Evolutionary conservation across 2,113 vertebrate species (phyloP), one percentile per base, ranked within the genome.

Genomic region (Choloepus hoffmanni): DNA sequence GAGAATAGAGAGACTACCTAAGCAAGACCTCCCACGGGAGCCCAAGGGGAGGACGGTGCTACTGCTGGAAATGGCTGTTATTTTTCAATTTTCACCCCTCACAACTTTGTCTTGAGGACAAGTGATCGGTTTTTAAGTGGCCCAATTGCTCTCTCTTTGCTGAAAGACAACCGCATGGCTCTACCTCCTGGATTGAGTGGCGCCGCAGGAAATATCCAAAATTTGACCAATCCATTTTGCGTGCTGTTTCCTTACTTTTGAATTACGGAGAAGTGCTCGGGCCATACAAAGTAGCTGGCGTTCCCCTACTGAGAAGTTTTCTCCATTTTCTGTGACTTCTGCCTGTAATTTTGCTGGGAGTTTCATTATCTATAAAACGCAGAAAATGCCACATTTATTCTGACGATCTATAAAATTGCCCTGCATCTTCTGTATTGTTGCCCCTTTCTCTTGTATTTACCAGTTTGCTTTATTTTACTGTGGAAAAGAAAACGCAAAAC

Each of bases 251-350:
- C 97, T 98, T 96, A 99, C 98, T 98, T 99, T 98, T 77, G 99
- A 99, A 97, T 99, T 98, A 70, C 97, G 98, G 68, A 99, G 99
- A 10, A 98, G 97, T 0, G 98, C 98, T 98, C 98, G 97, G 60
- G 99, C 99, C 99, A 99, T 98, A 87, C 99, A 99, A 62, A 99
- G 98, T 48, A 99, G 98, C 95, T 99, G 99, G 72, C 98, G 97
- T 97, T 99, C 98, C 72, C 98, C 99, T 0, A 99, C 99, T 36
- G 99, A 99, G 98, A 99, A 99, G 96, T 99, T 99, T 90, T 99
- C 98, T 84, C 98, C 98, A 62, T 99, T 99, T 97, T 99, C 98
- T 95, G 94, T 90, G 15, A 99, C 98, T 50, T 92, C 85, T 36
- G 98, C 97, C 60, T 98, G 85, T 43, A 99, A 98, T 92, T 98